Evolutionary conservation across 1,140 invertebrate species (phyloP).

Genomic region (Drosophila albomicans): DNA sequence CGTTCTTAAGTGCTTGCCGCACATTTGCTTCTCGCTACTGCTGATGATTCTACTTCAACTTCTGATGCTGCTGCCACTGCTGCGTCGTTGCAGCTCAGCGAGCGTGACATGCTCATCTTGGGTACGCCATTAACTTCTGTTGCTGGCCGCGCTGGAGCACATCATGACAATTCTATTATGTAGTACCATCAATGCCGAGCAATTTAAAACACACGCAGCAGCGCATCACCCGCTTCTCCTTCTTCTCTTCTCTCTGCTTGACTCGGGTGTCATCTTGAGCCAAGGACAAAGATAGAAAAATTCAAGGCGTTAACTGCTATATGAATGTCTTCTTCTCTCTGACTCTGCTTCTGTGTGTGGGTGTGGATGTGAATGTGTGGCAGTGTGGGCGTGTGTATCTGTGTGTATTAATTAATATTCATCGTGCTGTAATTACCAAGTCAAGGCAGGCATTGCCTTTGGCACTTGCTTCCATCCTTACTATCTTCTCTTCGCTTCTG

Average conservation of each 20-base stretch:
- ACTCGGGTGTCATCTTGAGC: conserved; percentile 3
- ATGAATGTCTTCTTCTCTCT: conserved; percentile 1
- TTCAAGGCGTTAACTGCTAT: not conserved
- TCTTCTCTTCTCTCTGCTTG: not conserved
- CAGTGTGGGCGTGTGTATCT: conserved; percentile 37
- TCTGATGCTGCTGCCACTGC: not conserved
- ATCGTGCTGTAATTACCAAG: conserved; percentile 77
- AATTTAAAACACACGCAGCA: conserved; percentile 36
- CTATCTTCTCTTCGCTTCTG: not conserved
- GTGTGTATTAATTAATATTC: conserved; percentile 74
- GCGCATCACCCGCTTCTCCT: not conserved
- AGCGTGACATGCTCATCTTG: conserved; percentile 80
- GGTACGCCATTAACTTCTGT: conserved; percentile 65
- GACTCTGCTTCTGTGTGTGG: conserved; percentile 23
- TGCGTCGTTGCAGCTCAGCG: conserved; percentile 71
- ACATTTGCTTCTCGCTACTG: conserved; percentile 61
- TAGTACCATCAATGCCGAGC: conserved; percentile 40
- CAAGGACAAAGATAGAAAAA: conserved; percentile 19
- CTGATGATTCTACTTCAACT: conserved; percentile 24
- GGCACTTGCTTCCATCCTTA: not conserved
- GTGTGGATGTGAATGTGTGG: conserved; percentile 30
- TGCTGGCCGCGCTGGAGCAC: conserved; percentile 52
- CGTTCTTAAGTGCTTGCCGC: conserved; percentile 66
- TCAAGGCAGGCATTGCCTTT: conserved; percentile 26
- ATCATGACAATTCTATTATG: conserved; percentile 59